Percentiles rank a stretch among this genome's conserved stretches.
phyloP scores from a whole-genome alignment of 2,113 vertebrate genomes.

The Mola mola region DNA sequence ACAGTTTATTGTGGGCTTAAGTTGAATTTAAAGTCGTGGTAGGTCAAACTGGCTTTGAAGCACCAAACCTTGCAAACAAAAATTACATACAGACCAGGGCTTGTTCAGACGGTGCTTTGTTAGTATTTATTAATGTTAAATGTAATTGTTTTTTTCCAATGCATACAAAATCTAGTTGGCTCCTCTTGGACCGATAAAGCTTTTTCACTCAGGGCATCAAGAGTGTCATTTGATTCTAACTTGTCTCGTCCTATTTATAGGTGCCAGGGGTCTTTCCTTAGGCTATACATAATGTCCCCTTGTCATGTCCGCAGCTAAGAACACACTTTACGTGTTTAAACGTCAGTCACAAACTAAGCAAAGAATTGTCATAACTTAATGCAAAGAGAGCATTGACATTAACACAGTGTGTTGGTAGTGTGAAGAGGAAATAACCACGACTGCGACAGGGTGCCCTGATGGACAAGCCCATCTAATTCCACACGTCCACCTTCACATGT shows the following conservation, averaged over 20 bases:
- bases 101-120: neutral
- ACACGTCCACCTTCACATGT: conserved; percentile 51
- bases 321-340: too few species aligned
- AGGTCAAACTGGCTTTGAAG: conserved; percentile 21
- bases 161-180: neutral
- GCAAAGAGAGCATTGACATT: too few species aligned
- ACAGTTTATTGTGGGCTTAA: neutral
- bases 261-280: too few species aligned
- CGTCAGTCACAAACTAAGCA: too few species aligned
- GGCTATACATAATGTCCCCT: too few species aligned
- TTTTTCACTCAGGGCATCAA: neutral
- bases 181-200: neutral
- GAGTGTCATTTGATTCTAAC: neutral
- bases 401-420: too few species aligned
- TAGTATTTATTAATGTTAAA: neutral
- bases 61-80: neutral
- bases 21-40: conserved; percentile 33
- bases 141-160: too few species aligned
- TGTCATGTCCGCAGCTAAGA: too few species aligned
- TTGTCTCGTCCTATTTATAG: conserved; percentile 16
- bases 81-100: neutral
- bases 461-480: conserved; percentile 54
- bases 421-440: too few species aligned
- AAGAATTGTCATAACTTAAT: too few species aligned
- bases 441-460: neutral